Base-by-base conservation (phyloP, 2,797 vertebrate species). In the Halcyon smyrnensis region DNA sequence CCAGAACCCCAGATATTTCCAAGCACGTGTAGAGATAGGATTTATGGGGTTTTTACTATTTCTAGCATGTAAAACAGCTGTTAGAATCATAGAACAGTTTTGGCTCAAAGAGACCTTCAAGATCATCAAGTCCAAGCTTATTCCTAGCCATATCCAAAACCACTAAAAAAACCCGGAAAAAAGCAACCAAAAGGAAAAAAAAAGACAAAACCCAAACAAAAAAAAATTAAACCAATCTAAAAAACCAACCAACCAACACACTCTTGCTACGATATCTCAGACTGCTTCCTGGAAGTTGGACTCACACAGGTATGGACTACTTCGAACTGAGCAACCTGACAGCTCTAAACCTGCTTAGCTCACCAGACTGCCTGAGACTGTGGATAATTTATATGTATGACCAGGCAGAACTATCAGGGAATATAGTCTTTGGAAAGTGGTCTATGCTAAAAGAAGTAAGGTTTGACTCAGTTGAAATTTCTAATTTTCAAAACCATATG, bases 271-370 rank as follows among this genome's bases (percentile, higher is more conserved):
- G 74, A 0, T 8, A 65, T 69, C 50, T 84, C 65, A 36, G 77
- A 27, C 19, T 54, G 37, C 50, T 68, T 32, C 2, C 15, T 75
- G 76, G 76, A 74, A 78, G 93, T 71, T 68, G 84, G 64, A 89
- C 92, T 95, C 75, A 81, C 50, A 57, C 4, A 71, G 53, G 27
- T 37, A 36, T 15, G 82, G 68, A 6, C 54, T 54, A 73, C 69
- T 90, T 59, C 84, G 94, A 87, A 79, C 83, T 30, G 36, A 73
- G 59, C 68, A 64, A 93, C 82, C 73, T 75, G 56, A 71, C 82
- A 46, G 50, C 71, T 88, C 56, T 41, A 62, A 87, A 89, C 56
- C 65, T 23, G 89, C 93, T 92, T 80, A 94, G 91, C 76, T 90
- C 50, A 1, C 28, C 79, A 78, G 75, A 74, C 45, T 80, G 34